Evolutionary conservation across 2,113 vertebrate species (phyloP).

Genomic region (Caretta caretta): DNA sequence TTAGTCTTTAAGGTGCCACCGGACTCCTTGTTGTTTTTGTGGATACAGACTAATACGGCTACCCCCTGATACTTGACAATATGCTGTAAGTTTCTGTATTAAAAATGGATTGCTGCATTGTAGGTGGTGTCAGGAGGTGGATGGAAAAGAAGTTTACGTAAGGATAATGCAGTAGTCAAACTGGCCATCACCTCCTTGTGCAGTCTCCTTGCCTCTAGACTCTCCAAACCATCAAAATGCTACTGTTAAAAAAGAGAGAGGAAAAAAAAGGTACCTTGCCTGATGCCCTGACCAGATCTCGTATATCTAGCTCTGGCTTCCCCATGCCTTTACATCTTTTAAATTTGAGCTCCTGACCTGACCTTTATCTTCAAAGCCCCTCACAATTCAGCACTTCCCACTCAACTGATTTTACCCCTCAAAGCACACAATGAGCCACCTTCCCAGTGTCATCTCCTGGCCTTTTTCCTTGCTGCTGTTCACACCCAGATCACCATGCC

Average conservation of each 20-base stretch:
- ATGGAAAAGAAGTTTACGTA: neutral
- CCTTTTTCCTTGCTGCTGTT: too few relatives aligned
- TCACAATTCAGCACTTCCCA: neutral
- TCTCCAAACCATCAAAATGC: neutral
- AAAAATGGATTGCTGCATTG: neutral
- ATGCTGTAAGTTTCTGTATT: neutral
- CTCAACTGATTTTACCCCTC: neutral
- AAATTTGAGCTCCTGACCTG: too few relatives aligned
- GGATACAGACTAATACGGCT: too few relatives aligned
- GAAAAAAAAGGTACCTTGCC: neutral
- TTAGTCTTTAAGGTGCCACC: too few relatives aligned
- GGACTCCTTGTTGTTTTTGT: too few relatives aligned
- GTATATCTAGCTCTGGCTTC: neutral
- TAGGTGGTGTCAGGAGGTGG: neutral
- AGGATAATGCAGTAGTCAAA: neutral
- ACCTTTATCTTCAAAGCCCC: neutral
- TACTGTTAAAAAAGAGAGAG: neutral
- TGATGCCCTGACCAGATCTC: too few relatives aligned
- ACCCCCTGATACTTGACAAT: neutral
- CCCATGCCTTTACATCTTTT: neutral
- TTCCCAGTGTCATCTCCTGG: too few relatives aligned
- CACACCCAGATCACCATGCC: too few relatives aligned
- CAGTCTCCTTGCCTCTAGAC: neutral
- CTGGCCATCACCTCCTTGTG: neutral
- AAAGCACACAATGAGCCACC: too few relatives aligned